phyloP scores from a whole-genome alignment of 2,797 vertebrate species.

The Urosaurus nigricauda region DNA sequence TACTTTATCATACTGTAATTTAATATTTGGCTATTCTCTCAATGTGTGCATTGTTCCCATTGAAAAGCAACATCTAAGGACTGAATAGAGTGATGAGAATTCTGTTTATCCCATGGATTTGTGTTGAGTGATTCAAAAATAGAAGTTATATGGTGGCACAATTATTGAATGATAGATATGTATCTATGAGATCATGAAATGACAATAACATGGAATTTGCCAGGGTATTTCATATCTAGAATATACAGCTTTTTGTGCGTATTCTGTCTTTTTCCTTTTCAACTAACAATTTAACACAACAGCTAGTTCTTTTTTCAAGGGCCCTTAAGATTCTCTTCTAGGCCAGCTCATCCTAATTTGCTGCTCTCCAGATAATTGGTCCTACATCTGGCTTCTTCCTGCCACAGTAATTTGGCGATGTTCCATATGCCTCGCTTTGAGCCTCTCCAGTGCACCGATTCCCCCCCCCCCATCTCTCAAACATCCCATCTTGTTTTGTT shows the following conservation, averaged over 20 bases:
- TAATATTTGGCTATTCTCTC: background rate
- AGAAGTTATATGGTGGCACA: background rate
- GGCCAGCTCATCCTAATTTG: slow-evolving; percentile 4
- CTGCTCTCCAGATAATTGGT: slow-evolving; percentile 18
- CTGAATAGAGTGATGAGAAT: background rate
- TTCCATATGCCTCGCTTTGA: background rate
- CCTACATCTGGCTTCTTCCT: slow-evolving; percentile 6
- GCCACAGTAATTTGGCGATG: background rate
- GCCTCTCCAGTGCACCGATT: background rate
- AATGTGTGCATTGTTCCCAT: background rate
- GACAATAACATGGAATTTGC: background rate
- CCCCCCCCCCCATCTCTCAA: background rate
- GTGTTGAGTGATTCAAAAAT: background rate
- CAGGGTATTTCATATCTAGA: background rate
- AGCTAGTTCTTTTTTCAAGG: background rate
- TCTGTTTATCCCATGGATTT: background rate
- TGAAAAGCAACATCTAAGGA: background rate
- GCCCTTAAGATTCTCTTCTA: slow-evolving; percentile 24
- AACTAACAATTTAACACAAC: background rate
- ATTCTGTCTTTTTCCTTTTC: background rate
- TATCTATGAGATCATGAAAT: background rate
- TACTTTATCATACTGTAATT: background rate
- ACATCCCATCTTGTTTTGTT: background rate
- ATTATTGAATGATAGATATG: background rate
- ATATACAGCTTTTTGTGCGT: background rate